Evolutionary conservation across 2,888 invertebrate species (phyloP), one percentile per base, ranked within the genome.

Genomic region (Tachystola acroxantha): DNA sequence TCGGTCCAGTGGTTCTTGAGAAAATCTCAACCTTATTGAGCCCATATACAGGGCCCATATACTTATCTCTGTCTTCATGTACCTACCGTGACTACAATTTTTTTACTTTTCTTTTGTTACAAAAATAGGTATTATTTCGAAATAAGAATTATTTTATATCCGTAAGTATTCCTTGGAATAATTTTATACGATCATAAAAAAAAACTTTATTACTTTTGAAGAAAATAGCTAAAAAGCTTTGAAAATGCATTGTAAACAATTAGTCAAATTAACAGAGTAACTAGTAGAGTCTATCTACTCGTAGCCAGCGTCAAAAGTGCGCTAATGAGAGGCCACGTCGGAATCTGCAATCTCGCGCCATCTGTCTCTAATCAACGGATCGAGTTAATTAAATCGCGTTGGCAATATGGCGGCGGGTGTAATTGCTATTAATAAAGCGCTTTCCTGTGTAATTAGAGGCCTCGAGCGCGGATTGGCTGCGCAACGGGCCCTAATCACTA

Each of bases 341-440:
- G 60, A 67, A 71, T 70, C 72, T 64, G 76, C 73, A 75, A 78
- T 79, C 71, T 75, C 75, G 72, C 78, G 68, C 79, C 82, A 82
- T 81, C 80, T 85, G 84, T 80, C 77, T 69, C 80, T 79, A 82
- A 85, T 85, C 84, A 85, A 79, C 81, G 81, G 72, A 80, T 79
- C 64, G 68, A 84, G 84, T 85, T 81, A 84, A 86, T 86, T 82
- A 85, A 86, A 85, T 81, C 80, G 81, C 74, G 65, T 73, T 69
- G 68, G 79, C 81, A 85, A 80, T 78, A 85, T 85, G 85, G 85
- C 85, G 81, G 73, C 78, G 59, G 72, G 69, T 73, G 77, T 82
- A 79, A 85, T 85, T 84, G 82, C 85, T 85, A 86, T 81, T 86
- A 84, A 86, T 86, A 86, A 84, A 84, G 81, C 77, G 74, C 77